Evolutionary conservation across 2,797 vertebrate species (phyloP), one percentile per base, ranked within the genome.

Genomic region (Halcyon leucocephala): DNA sequence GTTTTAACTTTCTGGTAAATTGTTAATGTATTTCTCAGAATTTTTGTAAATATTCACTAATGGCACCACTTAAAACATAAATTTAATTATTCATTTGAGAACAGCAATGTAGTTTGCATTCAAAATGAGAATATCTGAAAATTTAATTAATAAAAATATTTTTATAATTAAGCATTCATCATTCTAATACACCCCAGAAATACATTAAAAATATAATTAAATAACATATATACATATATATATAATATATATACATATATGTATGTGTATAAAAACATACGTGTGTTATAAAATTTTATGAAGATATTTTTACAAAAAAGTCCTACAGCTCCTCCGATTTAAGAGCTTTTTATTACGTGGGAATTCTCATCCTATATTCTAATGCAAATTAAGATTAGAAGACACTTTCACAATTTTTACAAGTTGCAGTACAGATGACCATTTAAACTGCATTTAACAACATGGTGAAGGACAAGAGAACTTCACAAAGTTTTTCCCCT

Each of bases 91-190:
- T 82, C 39, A 82, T 72, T 82, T 95, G 81, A 93, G 49, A 92
- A 90, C 39, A 87, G 69, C 72, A 91, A 92, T 61, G 49, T 33
- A 86, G 76, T 96, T 94, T 24, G 7, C 55, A 90, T 82, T 72
- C 42, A 82, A 90, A 86, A 95, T 15, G 46, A 92, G 48, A 92
- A 41, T 77, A 76, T 73, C 24, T 48, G 31, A 92, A 92, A 88
- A 85, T 72, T 20, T 88, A 89, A 69, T 86, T 73, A 94, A 86
- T 81, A 89, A 95, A 95, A 90, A 91, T 65, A 66, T 66, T 88
- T 84, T 93, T 39, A 91, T 35, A 80, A 69, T 64, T 60, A 58
- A 93, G 71, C 54, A 86, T 24, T 69, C 28, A 51, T 52, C 4
- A 57, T 60, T 92, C 86, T 26, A 89, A 77, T 61, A 64, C 13